Percentiles rank a stretch among this genome's conserved stretches.
These are phyloP conservation scores for Cerastis rubricosa DNA, from an alignment of 2,888 invertebrate genomes.

Conservation along the genomic window DNA sequence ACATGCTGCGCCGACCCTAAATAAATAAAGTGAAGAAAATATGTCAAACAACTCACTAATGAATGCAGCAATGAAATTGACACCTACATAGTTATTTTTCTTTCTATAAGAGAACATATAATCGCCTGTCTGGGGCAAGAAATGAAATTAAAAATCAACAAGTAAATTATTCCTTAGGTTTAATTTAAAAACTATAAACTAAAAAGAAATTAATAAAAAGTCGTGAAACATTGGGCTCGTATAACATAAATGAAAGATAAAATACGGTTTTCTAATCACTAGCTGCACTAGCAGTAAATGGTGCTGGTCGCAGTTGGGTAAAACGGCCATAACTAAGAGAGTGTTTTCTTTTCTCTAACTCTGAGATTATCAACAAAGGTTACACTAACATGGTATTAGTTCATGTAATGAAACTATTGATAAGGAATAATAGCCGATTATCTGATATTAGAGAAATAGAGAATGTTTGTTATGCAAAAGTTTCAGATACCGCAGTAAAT, in stretches of 20 bases:
- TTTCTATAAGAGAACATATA: neutral
- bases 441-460: slow-evolving; percentile 34
- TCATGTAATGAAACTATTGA: slow-evolving; percentile 38
- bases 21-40: neutral
- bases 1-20: neutral
- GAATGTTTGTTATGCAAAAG: neutral
- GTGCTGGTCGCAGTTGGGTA: neutral
- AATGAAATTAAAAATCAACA: neutral
- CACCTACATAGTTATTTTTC: neutral
- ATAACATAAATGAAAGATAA: neutral
- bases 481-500: slow-evolving; percentile 2
- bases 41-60: neutral
- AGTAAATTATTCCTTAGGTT: neutral
- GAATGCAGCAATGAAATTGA: neutral
- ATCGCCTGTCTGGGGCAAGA: neutral
- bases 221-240: neutral
- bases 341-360: slow-evolving; percentile 12
- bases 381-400: slow-evolving; percentile 21
- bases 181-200: neutral
- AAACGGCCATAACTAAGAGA: neutral
- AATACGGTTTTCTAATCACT: neutral
- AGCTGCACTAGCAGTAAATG: neutral
- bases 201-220: neutral
- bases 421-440: slow-evolving; percentile 41
- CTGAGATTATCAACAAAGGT: slow-evolving; percentile 27